phyloP scores from a whole-genome alignment of 1,140 invertebrate species.

The Akabosia matsudoensis region DNA sequence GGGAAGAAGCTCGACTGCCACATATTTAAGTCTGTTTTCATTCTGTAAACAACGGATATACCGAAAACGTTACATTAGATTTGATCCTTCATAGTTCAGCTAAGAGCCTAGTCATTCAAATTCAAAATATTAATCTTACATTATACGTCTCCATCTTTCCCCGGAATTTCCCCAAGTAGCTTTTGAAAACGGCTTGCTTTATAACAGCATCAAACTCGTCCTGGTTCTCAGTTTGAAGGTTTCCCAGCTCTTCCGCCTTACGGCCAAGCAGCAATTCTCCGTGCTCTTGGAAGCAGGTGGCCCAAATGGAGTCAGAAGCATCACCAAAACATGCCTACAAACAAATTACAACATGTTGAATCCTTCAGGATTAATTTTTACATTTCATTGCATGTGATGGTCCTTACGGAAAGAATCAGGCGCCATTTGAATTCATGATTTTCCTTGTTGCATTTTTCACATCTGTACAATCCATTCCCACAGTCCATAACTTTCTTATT shows the following conservation, averaged over 20 bases:
- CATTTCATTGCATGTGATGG: not conserved
- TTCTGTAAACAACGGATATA: constrained; percentile 61
- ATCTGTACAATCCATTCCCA: constrained; percentile 81
- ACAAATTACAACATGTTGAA: constrained; percentile 44
- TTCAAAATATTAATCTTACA: constrained; percentile 56
- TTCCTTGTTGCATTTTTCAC: constrained; percentile 88
- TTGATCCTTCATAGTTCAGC: constrained; percentile 24
- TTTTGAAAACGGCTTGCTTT: constrained; percentile 70
- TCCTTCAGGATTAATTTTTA: not conserved
- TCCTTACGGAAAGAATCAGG: constrained; percentile 72
- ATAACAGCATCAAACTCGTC: constrained; percentile 63
- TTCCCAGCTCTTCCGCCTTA: constrained; percentile 74
- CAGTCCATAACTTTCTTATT: constrained; percentile 91
- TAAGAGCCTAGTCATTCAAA: constrained; percentile 2
- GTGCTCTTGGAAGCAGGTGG: constrained; percentile 82
- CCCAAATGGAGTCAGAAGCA: constrained; percentile 74
- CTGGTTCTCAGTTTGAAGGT: constrained; percentile 62
- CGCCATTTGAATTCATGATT: constrained; percentile 83
- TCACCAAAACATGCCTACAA: constrained; percentile 76
- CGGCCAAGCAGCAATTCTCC: constrained; percentile 75
- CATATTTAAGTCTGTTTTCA: constrained; percentile 74
- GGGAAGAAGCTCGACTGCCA: constrained; percentile 63
- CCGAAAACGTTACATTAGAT: not conserved
- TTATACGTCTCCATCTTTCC: constrained; percentile 87
- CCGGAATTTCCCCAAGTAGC: constrained; percentile 75